These are phyloP conservation scores for Notothenia rossii DNA, from an alignment of 2,113 vertebrate genomes.

Conservation along the genomic window DNA sequence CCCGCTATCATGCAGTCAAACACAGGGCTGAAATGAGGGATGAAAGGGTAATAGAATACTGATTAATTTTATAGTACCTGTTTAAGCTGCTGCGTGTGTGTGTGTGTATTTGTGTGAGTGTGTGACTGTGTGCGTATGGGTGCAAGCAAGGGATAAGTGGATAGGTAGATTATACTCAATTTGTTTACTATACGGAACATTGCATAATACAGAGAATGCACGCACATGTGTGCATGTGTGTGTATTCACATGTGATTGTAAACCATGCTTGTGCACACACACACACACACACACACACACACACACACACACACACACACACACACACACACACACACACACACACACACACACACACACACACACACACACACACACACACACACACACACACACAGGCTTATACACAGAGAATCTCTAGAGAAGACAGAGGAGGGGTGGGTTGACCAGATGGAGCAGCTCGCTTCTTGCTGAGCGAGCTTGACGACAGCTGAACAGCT, in stretches of 20 bases:
- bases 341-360: slow-evolving; percentile 25
- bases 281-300: not conserved
- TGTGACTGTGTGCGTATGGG: not conserved
- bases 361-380: not conserved
- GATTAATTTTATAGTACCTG: slow-evolving; percentile 54
- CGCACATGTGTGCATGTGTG: slow-evolving; percentile 21
- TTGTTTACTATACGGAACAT: not conserved
- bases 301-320: slow-evolving; percentile 1
- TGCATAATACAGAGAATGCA: slow-evolving; percentile 38
- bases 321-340: slow-evolving; percentile 4
- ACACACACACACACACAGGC: not conserved
- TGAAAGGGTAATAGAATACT: slow-evolving; percentile 52
- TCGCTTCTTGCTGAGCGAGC: slow-evolving; percentile 78
- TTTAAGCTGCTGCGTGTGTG: slow-evolving; percentile 38
- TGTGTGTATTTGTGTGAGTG: slow-evolving; percentile 1
- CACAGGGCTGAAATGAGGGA: slow-evolving; percentile 40
- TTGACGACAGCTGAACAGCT: slow-evolving; percentile 82
- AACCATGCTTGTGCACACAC: not conserved
- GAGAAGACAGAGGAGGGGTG: slow-evolving; percentile 62
- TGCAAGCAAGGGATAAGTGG: slow-evolving; percentile 25
- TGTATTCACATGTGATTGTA: slow-evolving; percentile 17
- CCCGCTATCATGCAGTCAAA: slow-evolving; percentile 47
- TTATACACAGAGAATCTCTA: slow-evolving; percentile 11
- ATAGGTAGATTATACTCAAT: slow-evolving; percentile 16
- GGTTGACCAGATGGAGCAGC: slow-evolving; percentile 81